Evolutionary conservation across 2,888 invertebrate species (phyloP).

Genomic region (Mythimna pallens): DNA sequence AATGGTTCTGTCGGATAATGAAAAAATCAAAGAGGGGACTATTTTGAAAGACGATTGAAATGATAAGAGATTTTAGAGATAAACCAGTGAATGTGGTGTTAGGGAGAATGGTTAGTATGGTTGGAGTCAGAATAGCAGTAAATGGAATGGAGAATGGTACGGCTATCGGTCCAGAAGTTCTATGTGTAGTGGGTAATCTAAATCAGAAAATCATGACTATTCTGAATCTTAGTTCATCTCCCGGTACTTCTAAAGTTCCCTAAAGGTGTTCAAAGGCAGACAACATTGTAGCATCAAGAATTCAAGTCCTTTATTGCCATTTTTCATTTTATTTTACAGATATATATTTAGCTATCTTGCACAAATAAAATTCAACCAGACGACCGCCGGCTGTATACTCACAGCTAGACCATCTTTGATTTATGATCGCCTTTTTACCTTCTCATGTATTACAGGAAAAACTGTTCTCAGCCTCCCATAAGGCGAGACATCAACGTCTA

Average conservation of each 20-base stretch:
- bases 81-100: too few species aligned
- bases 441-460: conserved; percentile 4
- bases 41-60: too few species aligned
- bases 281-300: not conserved
- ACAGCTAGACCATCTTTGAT: not conserved
- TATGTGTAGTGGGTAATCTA: not conserved
- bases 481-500: conserved; percentile 21
- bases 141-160: too few species aligned
- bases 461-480: not conserved
- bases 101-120: too few species aligned
- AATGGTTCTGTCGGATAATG: too few species aligned
- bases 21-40: too few species aligned
- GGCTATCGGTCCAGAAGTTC: too few species aligned
- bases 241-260: not conserved
- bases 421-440: not conserved
- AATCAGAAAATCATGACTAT: not conserved
- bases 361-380: not conserved
- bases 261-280: not conserved
- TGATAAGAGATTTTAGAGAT: too few species aligned
- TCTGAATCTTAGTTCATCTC: conserved; percentile 1
- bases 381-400: not conserved
- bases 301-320: too few species aligned
- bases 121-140: too few species aligned
- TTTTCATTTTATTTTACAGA: too few species aligned
- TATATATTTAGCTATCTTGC: not conserved